phyloP scores from a whole-genome alignment of 2,888 invertebrate genomes.

The Drosophila paracracens region DNA sequence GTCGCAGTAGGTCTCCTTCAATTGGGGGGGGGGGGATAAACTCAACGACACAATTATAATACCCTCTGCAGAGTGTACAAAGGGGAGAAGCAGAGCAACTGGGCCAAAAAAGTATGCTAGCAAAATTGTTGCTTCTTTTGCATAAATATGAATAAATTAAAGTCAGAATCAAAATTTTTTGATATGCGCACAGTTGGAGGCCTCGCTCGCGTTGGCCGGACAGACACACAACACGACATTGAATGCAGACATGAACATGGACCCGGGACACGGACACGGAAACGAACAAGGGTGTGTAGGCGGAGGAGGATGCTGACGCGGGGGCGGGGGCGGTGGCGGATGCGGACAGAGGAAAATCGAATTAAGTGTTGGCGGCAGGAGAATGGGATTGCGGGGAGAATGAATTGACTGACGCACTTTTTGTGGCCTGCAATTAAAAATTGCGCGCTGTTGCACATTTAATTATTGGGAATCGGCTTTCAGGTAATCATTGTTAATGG shows the following conservation, averaged over 20 bases:
- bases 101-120: slow-evolving; percentile 64
- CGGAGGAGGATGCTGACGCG: neutral
- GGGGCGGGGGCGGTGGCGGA: neutral
- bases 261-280: slow-evolving; percentile 34
- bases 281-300: slow-evolving; percentile 3
- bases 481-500: slow-evolving; percentile 81
- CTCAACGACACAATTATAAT: neutral
- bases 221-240: slow-evolving; percentile 3
- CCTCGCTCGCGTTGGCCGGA: slow-evolving; percentile 19
- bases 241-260: slow-evolving; percentile 44
- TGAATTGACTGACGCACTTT: slow-evolving; percentile 54
- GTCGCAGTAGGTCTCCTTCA: neutral
- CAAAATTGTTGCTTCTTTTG: slow-evolving; percentile 75
- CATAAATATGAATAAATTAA: slow-evolving; percentile 81
- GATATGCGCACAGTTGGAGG: slow-evolving; percentile 58
- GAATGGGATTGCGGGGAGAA: neutral
- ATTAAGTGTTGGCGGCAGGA: slow-evolving; percentile 18
- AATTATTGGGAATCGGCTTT: slow-evolving; percentile 82
- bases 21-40: neutral
- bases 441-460: slow-evolving; percentile 81
- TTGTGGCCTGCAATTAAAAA: slow-evolving; percentile 77
- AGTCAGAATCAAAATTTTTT: slow-evolving; percentile 75
- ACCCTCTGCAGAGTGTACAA: neutral
- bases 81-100: slow-evolving; percentile 22
- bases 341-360: slow-evolving; percentile 16